A percentile compares a stretch with the other conserved stretches of the same genome.
Evolutionary conservation across 2,888 invertebrate genomes (phyloP).

Genomic region (Uropetala carovei): DNA sequence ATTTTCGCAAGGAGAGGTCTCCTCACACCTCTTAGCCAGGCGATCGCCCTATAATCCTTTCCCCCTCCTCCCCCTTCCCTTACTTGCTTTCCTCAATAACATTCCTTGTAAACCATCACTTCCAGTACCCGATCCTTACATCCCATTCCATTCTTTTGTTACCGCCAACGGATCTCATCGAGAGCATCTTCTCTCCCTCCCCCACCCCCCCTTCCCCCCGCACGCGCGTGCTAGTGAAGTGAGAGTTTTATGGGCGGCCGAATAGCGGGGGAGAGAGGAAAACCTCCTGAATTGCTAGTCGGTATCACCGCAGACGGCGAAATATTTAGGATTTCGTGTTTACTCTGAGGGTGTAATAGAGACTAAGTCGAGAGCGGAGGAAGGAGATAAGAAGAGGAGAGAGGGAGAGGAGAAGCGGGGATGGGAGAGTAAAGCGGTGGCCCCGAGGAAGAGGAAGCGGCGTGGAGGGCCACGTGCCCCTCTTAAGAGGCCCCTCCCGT

Average conservation of each 20-base stretch:
- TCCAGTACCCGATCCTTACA: background rate
- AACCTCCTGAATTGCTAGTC: background rate
- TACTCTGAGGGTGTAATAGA: background rate
- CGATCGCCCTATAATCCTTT: background rate
- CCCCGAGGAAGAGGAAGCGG: conserved; percentile 9
- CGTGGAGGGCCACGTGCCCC: conserved; percentile 43
- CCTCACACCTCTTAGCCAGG: background rate
- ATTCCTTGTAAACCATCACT: background rate
- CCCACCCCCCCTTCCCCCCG: background rate
- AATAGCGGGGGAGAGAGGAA: conserved; percentile 29
- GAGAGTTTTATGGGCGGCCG: background rate
- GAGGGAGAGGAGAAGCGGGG: conserved; percentile 2
- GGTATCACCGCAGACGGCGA: background rate
- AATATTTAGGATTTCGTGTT: conserved; percentile 13
- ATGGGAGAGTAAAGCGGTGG: conserved; percentile 1
- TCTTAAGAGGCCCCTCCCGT: conserved; percentile 77
- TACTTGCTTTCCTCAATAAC: background rate
- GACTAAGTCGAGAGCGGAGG: background rate
- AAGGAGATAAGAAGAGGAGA: background rate
- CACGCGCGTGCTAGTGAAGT: background rate
- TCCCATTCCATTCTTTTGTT: background rate
- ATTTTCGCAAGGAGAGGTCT: background rate
- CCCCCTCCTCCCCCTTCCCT: background rate
- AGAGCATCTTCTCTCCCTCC: no score
- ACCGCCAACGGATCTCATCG: background rate